A percentile compares a stretch with the other conserved stretches of the same genome.
Evolutionary conservation across 2,113 vertebrate species (phyloP).

Genomic region (Cacatua alba): DNA sequence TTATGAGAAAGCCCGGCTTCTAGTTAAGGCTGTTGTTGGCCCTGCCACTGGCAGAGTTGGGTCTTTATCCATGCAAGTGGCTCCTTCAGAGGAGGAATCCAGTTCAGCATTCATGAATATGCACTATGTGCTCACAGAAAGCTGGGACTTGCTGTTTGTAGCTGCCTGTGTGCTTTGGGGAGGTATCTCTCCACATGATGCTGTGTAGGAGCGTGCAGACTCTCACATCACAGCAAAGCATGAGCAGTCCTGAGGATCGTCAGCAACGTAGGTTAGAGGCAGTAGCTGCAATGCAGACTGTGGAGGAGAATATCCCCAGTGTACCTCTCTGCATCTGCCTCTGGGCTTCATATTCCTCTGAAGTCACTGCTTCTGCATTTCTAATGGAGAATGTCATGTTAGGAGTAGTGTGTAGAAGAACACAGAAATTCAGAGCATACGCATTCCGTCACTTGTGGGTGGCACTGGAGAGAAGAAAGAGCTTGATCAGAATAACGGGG

Average conservation of each 20-base stretch:
- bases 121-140: neutral
- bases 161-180: rapidly evolving
- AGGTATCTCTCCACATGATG: neutral
- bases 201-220: neutral
- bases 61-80: neutral
- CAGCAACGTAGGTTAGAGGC: neutral
- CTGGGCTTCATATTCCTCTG: neutral
- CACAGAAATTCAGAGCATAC: neutral
- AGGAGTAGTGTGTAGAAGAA: neutral
- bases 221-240: neutral
- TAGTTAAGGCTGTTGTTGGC: neutral
- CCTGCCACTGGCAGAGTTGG: neutral
- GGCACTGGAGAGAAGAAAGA: neutral
- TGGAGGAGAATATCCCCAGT: neutral
- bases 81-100: neutral
- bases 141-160: neutral
- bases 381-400: neutral
- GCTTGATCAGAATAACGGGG: neutral
- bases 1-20: neutral
- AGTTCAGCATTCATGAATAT: neutral
- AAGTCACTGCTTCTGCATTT: neutral
- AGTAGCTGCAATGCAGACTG: neutral
- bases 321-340: neutral
- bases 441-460: neutral
- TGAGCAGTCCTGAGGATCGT: neutral